A percentile compares a stretch with the other conserved stretches of the same genome.
These are phyloP conservation scores for Bettongia penicillata DNA, from an alignment of 2,113 vertebrate genomes.

Conservation along the genomic window DNA sequence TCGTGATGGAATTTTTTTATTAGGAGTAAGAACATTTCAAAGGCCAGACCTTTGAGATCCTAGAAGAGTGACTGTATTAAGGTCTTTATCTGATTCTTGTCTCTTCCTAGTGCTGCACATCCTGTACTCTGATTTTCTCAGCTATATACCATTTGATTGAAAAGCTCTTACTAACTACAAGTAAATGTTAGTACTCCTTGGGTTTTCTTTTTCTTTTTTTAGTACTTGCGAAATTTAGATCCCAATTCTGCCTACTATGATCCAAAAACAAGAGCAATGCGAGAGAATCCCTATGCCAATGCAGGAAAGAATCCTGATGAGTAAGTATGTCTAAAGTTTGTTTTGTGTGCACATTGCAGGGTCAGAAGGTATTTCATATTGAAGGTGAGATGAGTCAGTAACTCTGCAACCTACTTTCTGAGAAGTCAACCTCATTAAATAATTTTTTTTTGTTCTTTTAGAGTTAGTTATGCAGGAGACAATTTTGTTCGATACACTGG, in stretches of 20 bases:
- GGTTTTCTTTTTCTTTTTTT: slow-evolving; percentile 57
- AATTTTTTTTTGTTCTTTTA: slow-evolving; percentile 78
- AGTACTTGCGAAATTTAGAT: slow-evolving; percentile 98
- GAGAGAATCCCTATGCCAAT: slow-evolving; percentile 97
- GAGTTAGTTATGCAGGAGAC: slow-evolving; percentile 97
- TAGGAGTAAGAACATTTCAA: background rate
- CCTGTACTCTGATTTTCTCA: background rate
- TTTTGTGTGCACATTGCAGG: background rate
- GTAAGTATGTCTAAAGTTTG: slow-evolving; percentile 84
- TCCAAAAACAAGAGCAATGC: slow-evolving; percentile 99
- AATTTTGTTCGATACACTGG: slow-evolving; percentile 96
- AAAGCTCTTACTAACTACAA: slow-evolving; percentile 9
- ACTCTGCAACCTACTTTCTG: slow-evolving; percentile 6
- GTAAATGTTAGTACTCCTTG: slow-evolving; percentile 31
- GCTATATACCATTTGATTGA: background rate
- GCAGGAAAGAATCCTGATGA: slow-evolving; percentile 97
- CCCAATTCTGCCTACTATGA: slow-evolving; percentile 99
- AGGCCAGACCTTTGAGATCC: background rate
- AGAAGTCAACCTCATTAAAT: background rate
- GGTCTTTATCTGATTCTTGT: background rate
- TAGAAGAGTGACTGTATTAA: background rate
- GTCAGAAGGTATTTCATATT: background rate
- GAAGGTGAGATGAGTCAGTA: background rate
- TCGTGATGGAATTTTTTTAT: background rate
- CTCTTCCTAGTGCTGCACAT: background rate